Percentiles rank a stretch among this genome's conserved stretches.
phyloP scores from a whole-genome alignment of 1,140 invertebrate species.

The Heliconius congener region DNA sequence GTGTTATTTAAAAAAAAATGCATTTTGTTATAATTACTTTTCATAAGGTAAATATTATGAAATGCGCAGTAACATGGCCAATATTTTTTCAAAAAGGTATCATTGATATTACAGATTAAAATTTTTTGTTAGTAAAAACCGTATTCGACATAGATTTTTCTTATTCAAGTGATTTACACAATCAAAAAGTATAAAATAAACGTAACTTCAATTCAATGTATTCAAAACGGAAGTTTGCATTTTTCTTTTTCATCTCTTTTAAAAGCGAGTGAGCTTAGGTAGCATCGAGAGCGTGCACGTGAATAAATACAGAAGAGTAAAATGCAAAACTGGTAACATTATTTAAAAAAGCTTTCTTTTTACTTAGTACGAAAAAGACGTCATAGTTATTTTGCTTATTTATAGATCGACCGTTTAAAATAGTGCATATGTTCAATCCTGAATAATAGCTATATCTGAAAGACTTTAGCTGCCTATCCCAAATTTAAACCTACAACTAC shows the following conservation, averaged over 20 bases:
- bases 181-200: not conserved
- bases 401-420: not conserved
- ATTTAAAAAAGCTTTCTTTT: conserved; percentile 2
- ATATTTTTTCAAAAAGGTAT: too few relatives aligned
- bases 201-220: not conserved
- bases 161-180: not conserved
- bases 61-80: too few relatives aligned
- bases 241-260: conserved; percentile 12
- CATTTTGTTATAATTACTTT: too few relatives aligned
- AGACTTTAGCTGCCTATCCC: too few relatives aligned
- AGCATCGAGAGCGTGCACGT: not conserved
- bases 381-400: not conserved
- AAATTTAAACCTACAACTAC: too few relatives aligned
- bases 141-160: not conserved
- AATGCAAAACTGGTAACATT: not conserved
- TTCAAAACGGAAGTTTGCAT: not conserved
- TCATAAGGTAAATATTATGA: too few relatives aligned
- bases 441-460: too few relatives aligned
- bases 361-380: not conserved
- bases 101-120: too few relatives aligned
- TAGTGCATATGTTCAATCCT: too few relatives aligned
- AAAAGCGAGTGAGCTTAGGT: conserved; percentile 5
- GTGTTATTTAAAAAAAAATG: too few relatives aligned
- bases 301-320: not conserved
- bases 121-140: too few relatives aligned